Percentiles rank a stretch among this genome's conserved stretches.
These are phyloP conservation scores for Heliconius hewitsoni DNA, from an alignment of 1,140 invertebrate genomes.

Conservation along the genomic window DNA sequence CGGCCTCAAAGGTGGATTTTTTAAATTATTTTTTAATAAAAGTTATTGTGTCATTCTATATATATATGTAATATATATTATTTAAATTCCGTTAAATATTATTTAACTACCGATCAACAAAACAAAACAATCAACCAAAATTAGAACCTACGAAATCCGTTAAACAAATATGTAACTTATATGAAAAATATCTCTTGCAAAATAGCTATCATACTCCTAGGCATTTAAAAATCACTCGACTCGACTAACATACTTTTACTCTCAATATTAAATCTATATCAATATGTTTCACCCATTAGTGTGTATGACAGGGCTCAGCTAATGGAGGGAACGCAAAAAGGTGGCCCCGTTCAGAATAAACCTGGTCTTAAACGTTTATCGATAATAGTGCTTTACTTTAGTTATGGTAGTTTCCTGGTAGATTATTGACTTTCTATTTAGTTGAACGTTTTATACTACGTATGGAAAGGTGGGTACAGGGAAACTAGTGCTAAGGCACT, in stretches of 20 bases:
- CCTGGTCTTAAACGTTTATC: constrained; percentile 33
- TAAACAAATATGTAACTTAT: too few species aligned
- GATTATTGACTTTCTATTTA: neutral
- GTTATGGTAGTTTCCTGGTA: neutral
- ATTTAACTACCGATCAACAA: too few species aligned
- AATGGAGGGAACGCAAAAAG: constrained; percentile 39
- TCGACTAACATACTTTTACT: constrained; percentile 8
- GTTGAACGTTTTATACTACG: too few species aligned
- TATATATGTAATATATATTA: too few species aligned
- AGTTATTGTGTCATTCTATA: too few species aligned
- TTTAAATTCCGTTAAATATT: too few species aligned
- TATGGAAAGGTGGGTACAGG: too few species aligned
- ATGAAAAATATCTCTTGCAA: neutral
- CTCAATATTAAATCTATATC: constrained; percentile 32
- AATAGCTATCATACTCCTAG: neutral
- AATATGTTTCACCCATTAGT: constrained; percentile 38
- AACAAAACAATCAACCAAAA: too few species aligned
- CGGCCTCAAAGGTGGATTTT: too few species aligned
- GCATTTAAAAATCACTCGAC: constrained; percentile 13
- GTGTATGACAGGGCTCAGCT: constrained; percentile 33
- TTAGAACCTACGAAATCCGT: too few species aligned
- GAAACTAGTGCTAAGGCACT: too few species aligned
- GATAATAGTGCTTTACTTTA: constrained; percentile 19
- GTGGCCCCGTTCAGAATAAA: constrained; percentile 23
- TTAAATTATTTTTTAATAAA: too few species aligned